Evolutionary conservation across 2,797 vertebrate species (phyloP).

Genomic region (Enteromius paludinosus): DNA sequence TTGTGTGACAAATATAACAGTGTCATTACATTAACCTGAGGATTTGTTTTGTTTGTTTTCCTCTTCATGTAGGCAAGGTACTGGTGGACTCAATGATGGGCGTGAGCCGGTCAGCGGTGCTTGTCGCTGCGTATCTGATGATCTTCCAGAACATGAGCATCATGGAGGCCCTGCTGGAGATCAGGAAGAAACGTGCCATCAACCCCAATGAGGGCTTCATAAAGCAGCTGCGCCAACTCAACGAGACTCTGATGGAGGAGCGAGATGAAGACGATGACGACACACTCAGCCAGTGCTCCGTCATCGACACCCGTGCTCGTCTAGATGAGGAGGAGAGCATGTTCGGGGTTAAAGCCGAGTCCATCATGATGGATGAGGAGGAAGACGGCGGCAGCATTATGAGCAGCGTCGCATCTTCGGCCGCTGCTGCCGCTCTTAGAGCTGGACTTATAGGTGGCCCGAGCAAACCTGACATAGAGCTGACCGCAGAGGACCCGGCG

Average conservation of each 20-base stretch:
- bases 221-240: conserved; percentile 92
- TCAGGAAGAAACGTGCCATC: conserved; percentile 90
- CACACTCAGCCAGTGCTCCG: conserved; percentile 84
- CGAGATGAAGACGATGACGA: conserved; percentile 80
- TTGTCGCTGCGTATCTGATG: conserved; percentile 96
- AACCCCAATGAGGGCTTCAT: conserved; percentile 94
- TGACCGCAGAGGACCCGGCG: fast-evolving
- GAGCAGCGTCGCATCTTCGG: conserved; percentile 79
- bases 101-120: conserved; percentile 87
- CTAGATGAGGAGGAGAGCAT: conserved; percentile 80
- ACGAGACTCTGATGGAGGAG: conserved; percentile 90
- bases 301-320: conserved; percentile 70
- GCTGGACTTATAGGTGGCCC: conserved; percentile 20
- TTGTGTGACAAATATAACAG: neutral
- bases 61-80: conserved; percentile 84
- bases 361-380: conserved; percentile 91
- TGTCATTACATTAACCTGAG: neutral
- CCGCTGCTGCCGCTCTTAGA: conserved; percentile 64
- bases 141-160: conserved; percentile 95
- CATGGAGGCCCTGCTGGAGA: conserved; percentile 87
- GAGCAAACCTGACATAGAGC: neutral
- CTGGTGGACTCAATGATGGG: conserved; percentile 98
- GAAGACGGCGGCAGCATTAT: conserved; percentile 86
- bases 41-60: neutral
- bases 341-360: conserved; percentile 80